A percentile compares a stretch with the other conserved stretches of the same genome.
These are phyloP conservation scores for Alectoris magna DNA, from an alignment of 2,797 vertebrate species.

Conservation along the genomic window DNA sequence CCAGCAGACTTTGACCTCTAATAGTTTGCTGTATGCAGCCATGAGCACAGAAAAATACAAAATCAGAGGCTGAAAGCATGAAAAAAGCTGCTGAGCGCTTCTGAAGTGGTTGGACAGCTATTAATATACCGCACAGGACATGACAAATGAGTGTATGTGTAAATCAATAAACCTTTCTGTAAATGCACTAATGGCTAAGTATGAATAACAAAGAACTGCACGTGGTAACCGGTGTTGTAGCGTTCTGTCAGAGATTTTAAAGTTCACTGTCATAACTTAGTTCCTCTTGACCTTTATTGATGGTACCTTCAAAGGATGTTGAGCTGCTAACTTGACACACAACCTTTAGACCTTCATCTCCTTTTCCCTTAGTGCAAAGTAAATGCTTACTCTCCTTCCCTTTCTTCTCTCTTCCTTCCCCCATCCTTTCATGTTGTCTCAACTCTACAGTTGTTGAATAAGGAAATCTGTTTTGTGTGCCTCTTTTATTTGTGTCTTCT, in stretches of 20 bases:
- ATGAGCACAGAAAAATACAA: background rate
- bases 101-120: slow-evolving; percentile 73
- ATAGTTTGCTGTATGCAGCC: background rate
- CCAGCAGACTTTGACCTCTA: background rate
- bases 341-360: slow-evolving; percentile 68
- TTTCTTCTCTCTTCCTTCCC: background rate
- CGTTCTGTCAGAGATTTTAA: slow-evolving; percentile 80
- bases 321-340: slow-evolving; percentile 76
- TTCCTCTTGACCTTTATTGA: slow-evolving; percentile 87
- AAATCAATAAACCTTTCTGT: slow-evolving; percentile 84
- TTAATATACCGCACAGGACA: slow-evolving; percentile 78
- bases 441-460: background rate
- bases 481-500: background rate
- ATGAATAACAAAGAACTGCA: slow-evolving; percentile 73
- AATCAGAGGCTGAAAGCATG: slow-evolving; percentile 31
- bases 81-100: slow-evolving; percentile 59
- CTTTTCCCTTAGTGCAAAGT: slow-evolving; percentile 17
- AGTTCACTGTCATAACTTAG: slow-evolving; percentile 88
- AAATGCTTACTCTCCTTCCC: background rate
- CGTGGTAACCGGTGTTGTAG: slow-evolving; percentile 68
- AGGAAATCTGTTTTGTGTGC: slow-evolving; percentile 4
- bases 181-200: slow-evolving; percentile 70
- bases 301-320: slow-evolving; percentile 74
- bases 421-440: background rate
- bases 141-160: slow-evolving; percentile 86